These are phyloP conservation scores for Zosterops japonicus DNA, from an alignment of 2,113 vertebrate species.

Conservation along the genomic window DNA sequence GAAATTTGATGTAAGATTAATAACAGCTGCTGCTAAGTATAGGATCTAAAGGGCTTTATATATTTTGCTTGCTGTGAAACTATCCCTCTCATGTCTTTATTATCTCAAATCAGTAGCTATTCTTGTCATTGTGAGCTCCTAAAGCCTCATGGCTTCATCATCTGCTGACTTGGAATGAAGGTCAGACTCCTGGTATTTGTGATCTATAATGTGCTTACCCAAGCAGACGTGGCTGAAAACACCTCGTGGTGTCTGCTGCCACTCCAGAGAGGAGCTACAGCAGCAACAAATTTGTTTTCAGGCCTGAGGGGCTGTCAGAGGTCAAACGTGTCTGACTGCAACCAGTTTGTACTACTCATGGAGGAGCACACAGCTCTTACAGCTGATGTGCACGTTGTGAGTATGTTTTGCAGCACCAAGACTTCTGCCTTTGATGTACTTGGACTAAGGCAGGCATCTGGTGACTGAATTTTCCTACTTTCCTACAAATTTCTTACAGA, in stretches of 20 bases:
- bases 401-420: background rate
- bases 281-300: background rate
- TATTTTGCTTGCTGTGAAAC: background rate
- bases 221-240: background rate
- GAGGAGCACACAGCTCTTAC: background rate
- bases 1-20: background rate
- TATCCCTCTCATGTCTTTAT: background rate
- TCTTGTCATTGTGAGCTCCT: background rate
- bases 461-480: background rate
- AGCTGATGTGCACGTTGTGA: background rate
- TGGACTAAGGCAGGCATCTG: background rate
- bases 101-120: background rate
- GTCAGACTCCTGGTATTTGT: background rate
- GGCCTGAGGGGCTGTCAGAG: background rate
- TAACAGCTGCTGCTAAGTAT: background rate
- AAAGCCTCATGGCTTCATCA: background rate
- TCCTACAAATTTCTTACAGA: background rate
- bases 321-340: background rate
- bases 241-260: background rate
- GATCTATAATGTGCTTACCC: background rate
- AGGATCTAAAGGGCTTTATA: background rate
- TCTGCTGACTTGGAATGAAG: background rate
- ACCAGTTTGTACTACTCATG: too few species aligned
- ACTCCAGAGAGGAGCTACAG: background rate
- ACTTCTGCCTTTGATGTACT: rapidly evolving